These are phyloP conservation scores for Dascyllus trimaculatus DNA, from an alignment of 2,113 vertebrate genomes.

Conservation along the genomic window DNA sequence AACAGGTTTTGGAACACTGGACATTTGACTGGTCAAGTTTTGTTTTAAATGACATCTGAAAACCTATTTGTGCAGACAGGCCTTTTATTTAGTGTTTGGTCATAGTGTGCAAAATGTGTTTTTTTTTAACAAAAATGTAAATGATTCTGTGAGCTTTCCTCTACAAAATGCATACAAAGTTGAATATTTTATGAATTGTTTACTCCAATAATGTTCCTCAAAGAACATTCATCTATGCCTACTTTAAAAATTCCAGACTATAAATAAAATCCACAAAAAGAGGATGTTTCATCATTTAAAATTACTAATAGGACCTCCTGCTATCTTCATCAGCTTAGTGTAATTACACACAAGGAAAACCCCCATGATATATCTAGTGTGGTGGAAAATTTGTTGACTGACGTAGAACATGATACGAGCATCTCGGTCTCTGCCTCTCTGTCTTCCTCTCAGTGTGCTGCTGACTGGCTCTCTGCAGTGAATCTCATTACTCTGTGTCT, in stretches of 20 bases:
- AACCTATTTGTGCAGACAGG: too few relatives aligned
- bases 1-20: background rate
- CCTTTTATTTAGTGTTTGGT: background rate
- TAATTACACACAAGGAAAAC: slow-evolving; percentile 60
- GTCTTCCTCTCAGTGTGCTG: slow-evolving; percentile 55
- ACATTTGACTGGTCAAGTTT: background rate
- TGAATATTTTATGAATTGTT: background rate
- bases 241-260: background rate
- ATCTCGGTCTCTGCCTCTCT: slow-evolving; percentile 55
- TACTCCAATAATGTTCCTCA: background rate
- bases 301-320: slow-evolving; percentile 6
- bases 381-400: slow-evolving; percentile 62
- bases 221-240: background rate
- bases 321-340: slow-evolving; percentile 27
- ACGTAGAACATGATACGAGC: slow-evolving; percentile 57
- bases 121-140: too few relatives aligned
- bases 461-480: slow-evolving; percentile 73
- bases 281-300: background rate
- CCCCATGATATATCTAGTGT: slow-evolving; percentile 32
- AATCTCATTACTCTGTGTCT: slow-evolving; percentile 78
- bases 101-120: too few relatives aligned
- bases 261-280: background rate
- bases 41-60: background rate
- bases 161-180: too few relatives aligned
- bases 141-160: too few relatives aligned